Base-by-base conservation (phyloP, 1,140 invertebrate genomes). In the Polypedilum vanderplanki region DNA sequence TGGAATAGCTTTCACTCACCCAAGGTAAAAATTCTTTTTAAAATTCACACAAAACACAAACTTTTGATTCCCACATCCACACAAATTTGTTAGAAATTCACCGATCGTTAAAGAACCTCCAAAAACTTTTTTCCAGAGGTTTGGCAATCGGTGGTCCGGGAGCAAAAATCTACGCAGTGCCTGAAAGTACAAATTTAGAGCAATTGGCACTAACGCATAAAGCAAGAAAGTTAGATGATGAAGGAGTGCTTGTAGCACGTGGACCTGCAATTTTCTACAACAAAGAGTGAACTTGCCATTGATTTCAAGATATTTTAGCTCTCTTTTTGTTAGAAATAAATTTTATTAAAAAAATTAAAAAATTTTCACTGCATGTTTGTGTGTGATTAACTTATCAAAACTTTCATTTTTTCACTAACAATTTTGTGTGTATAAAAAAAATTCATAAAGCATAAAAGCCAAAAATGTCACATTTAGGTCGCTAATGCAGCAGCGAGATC, bases 211-310 rank as follows among this genome's bases (percentile, higher is more conserved):
- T 75, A 7, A 17, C 18, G 10, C 15, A 22, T 5, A 40, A 46
- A 40, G 40, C 57, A n/a, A 57, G 70, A 64, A 41, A 20, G 46
- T 15, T 74, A n/a, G 78, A 81, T 75, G 81, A 81, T 12, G 86
- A 88, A 78, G 89, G 88, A 65, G 88, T 86, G 81, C 77, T 90
- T 41, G 88, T 91, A 40, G 89, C 89, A 57, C 87, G 85, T 3
- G 90, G 89, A 20, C 90, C 90, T 15, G 85, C 88, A 57, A 85
- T 91, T 78, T 91, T 90, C 80, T 89, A 88, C 78, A 87, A 89
- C 79, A 84, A 81, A 46, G 76, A 83, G 77, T 73, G 80, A 79
- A 77, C 20, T 22, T 70, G 17, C 65, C 65, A 70, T 20, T 8
- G 20, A 18, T 20, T 18, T 22, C 17, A 70, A 5, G 4, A 18